Conservation (phyloP, 2,888 invertebrate genomes). For the Acanthosepion lycidas region DNA sequence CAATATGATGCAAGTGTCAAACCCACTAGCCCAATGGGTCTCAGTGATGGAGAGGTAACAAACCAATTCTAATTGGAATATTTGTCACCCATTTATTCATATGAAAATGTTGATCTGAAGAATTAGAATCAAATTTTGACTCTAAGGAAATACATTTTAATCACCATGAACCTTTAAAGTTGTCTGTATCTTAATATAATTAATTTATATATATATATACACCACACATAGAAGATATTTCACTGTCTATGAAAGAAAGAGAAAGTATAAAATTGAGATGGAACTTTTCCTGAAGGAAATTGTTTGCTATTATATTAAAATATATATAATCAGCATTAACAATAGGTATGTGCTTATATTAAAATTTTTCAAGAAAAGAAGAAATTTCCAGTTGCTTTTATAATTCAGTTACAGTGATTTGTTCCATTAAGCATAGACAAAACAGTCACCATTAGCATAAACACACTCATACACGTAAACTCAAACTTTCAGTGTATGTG, state of each 20-base stretch:
- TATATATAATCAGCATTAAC: neutral
- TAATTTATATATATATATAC: neutral
- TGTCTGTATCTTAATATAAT: no score
- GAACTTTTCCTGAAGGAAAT: neutral
- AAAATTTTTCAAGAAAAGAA: neutral
- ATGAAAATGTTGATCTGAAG: no score
- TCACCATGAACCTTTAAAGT: no score
- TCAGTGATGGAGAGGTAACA: no score
- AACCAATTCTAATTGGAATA: no score
- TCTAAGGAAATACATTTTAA: no score
- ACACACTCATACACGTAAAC: neutral
- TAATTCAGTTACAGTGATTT: neutral
- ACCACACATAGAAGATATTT: neutral
- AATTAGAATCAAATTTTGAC: no score
- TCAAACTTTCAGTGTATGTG: neutral
- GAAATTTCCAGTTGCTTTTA: neutral
- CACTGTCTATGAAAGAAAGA: neutral
- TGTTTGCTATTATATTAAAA: neutral
- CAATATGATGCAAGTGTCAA: no score
- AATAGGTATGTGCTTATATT: neutral
- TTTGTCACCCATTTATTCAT: no score
- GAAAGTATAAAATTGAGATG: neutral
- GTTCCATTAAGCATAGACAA: neutral
- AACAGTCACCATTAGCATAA: neutral
- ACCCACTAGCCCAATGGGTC: no score